These are phyloP conservation scores for Adelphocoris suturalis DNA, from an alignment of 2,888 invertebrate species.

Conservation along the genomic window DNA sequence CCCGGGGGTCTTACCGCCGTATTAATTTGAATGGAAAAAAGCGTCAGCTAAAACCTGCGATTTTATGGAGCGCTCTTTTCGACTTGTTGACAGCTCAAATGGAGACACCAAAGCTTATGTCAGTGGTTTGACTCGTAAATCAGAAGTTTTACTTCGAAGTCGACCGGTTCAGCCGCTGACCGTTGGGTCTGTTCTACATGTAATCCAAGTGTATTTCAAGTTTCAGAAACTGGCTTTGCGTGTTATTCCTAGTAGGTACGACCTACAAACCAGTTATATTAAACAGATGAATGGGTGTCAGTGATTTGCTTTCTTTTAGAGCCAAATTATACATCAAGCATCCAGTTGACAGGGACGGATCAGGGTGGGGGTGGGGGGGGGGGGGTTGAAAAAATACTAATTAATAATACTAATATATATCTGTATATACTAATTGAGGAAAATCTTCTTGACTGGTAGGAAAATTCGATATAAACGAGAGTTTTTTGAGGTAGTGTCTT, in stretches of 20 bases:
- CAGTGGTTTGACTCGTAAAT: background rate
- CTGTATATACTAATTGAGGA: no score
- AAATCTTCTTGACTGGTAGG: no score
- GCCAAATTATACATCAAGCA: no score
- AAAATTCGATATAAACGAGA: no score
- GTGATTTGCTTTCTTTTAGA: no score
- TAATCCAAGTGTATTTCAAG: background rate
- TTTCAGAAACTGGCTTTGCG: background rate
- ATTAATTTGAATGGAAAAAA: background rate
- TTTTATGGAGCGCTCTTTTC: constrained; percentile 15
- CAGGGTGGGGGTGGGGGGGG: no score
- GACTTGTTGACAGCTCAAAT: constrained; percentile 56
- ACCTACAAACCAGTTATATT: no score
- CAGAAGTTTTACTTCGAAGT: background rate
- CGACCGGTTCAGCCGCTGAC: background rate
- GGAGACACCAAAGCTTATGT: constrained; percentile 59
- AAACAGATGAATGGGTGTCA: no score
- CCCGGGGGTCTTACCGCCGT: background rate
- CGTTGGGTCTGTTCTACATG: background rate
- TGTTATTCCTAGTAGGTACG: background rate
- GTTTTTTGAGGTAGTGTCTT: no score
- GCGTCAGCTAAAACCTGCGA: constrained; percentile 26
- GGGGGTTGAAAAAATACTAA: no score
- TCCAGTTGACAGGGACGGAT: no score
- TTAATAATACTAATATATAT: no score